phyloP scores from a whole-genome alignment of 1,140 invertebrate species.

The Tetraneura akinire region DNA sequence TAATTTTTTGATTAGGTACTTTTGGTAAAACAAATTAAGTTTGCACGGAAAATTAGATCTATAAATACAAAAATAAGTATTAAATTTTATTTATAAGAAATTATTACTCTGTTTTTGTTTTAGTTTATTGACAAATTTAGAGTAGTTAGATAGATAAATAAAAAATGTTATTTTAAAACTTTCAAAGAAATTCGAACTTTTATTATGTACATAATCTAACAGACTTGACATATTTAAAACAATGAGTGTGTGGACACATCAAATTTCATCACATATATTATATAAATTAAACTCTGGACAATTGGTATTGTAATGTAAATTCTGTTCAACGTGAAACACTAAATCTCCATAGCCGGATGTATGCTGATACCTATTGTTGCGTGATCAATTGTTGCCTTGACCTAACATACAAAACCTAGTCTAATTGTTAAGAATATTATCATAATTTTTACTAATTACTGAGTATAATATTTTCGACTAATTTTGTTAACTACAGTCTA shows the following conservation, averaged over 20 bases:
- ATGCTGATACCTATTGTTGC: slow-evolving; percentile 43
- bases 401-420: slow-evolving; percentile 41
- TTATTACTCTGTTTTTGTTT: too few species aligned
- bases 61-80: too few species aligned
- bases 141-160: too few species aligned
- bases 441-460: slow-evolving; percentile 42
- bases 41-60: too few species aligned
- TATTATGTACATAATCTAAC: neutral
- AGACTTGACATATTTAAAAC: slow-evolving; percentile 25
- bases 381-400: slow-evolving; percentile 47
- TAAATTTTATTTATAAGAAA: too few species aligned
- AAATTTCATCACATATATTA: slow-evolving; percentile 17
- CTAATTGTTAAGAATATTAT: slow-evolving; percentile 46
- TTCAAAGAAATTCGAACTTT: neutral
- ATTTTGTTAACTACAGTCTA: neutral
- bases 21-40: too few species aligned
- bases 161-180: neutral
- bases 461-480: slow-evolving; percentile 1
- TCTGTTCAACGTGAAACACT: slow-evolving; percentile 19
- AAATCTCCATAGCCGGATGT: slow-evolving; percentile 46
- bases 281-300: slow-evolving; percentile 14
- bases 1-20: too few species aligned
- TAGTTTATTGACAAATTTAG: too few species aligned
- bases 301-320: slow-evolving; percentile 47
- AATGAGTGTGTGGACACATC: slow-evolving; percentile 3